Evolutionary conservation across 2,888 invertebrate species (phyloP).

Genomic region (Apoda limacodes): DNA sequence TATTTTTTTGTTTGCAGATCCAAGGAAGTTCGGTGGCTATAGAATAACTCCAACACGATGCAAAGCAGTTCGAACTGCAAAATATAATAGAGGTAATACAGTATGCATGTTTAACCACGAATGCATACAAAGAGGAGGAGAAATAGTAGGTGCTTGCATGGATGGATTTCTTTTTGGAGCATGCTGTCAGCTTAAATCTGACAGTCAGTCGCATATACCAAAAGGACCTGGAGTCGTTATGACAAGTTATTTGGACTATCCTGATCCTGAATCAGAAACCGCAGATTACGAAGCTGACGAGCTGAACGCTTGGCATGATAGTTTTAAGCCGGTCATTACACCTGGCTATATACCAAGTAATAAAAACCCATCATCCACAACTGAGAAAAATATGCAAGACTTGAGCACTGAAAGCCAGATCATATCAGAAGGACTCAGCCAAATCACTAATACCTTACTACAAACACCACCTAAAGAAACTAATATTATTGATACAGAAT

Average conservation of each 20-base stretch:
- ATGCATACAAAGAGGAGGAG: constrained; percentile 81
- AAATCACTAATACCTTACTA: constrained; percentile 66
- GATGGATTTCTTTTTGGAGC: constrained; percentile 94
- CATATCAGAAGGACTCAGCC: constrained; percentile 67
- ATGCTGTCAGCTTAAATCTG: constrained; percentile 80
- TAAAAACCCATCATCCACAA: constrained; percentile 20
- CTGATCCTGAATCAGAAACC: constrained; percentile 40
- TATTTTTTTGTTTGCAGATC: constrained; percentile 36
- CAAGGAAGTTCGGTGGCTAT: constrained; percentile 86
- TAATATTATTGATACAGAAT: constrained; percentile 37
- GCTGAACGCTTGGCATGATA: constrained; percentile 52
- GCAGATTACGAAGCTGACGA: constrained; percentile 53
- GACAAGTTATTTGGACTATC: constrained; percentile 59
- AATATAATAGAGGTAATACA: constrained; percentile 75
- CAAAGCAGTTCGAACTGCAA: constrained; percentile 75
- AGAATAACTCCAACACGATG: constrained; percentile 86
- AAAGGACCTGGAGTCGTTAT: constrained; percentile 62
- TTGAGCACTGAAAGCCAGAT: constrained; percentile 52
- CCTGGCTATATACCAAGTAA: constrained; percentile 53
- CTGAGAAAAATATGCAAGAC: background rate
- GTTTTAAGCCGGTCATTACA: constrained; percentile 57
- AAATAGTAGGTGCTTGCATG: constrained; percentile 89
- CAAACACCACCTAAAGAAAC: constrained; percentile 56
- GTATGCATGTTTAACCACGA: constrained; percentile 96
- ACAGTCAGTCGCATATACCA: constrained; percentile 57